These are phyloP conservation scores for Sebastes elongatus DNA, from an alignment of 2,797 vertebrate genomes.

Conservation along the genomic window DNA sequence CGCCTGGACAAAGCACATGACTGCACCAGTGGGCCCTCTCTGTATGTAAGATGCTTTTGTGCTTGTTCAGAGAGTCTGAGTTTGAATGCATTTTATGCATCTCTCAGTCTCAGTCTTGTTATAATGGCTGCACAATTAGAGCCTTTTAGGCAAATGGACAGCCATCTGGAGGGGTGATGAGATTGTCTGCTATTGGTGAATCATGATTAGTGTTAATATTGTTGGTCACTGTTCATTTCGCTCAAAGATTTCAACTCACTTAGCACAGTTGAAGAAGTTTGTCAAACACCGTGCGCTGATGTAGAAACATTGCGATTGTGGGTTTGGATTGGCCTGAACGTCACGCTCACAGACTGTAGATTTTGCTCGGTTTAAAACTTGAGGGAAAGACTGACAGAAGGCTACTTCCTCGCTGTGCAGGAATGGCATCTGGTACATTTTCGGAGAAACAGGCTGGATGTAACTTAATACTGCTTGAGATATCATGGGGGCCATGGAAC, in stretches of 20 bases:
- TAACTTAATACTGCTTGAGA: background rate
- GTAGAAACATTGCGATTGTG: background rate
- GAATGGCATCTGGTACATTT: slow-evolving; percentile 28
- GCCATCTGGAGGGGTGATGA: slow-evolving; percentile 63
- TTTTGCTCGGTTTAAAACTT: slow-evolving; percentile 3
- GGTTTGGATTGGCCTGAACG: too few relatives aligned
- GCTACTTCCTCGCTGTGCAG: background rate
- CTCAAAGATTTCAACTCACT: slow-evolving; percentile 6
- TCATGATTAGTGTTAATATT: slow-evolving; percentile 41
- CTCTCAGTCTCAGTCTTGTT: slow-evolving; percentile 44
- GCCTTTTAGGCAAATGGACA: slow-evolving; percentile 61
- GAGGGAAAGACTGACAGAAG: background rate
- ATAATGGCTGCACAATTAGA: slow-evolving; percentile 55
- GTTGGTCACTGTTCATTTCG: slow-evolving; percentile 48
- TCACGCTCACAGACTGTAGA: background rate
- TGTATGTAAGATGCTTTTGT: slow-evolving; percentile 57
- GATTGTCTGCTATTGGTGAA: slow-evolving; percentile 40
- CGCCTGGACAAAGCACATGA: slow-evolving; percentile 61
- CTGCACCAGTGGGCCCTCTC: slow-evolving; percentile 23
- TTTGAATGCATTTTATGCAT: slow-evolving; percentile 57
- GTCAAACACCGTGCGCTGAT: background rate
- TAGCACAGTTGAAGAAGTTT: slow-evolving; percentile 2
- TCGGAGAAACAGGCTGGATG: slow-evolving; percentile 25
- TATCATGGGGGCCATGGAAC: background rate
- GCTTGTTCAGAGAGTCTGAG: slow-evolving; percentile 24